Evolutionary conservation across 2,888 invertebrate species (phyloP).

Genomic region (Epistrophella euchroma): DNA sequence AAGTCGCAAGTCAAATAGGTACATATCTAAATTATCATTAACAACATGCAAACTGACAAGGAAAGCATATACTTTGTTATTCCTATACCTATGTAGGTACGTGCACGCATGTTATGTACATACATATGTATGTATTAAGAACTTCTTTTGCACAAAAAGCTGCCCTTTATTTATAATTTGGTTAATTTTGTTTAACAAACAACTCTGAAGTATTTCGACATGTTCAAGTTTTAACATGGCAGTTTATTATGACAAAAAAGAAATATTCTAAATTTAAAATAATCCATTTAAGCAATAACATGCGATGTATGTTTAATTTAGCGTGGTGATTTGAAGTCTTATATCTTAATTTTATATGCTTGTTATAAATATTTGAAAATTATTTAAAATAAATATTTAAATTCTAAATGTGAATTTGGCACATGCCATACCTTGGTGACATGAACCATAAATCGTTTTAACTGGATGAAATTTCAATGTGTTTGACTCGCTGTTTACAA

Average conservation of each 20-base stretch:
- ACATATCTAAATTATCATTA: no score
- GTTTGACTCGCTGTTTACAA: slow-evolving; percentile 10
- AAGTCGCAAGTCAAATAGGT: no score
- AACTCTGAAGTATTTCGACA: background rate
- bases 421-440: background rate
- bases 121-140: no score
- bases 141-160: background rate
- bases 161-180: background rate
- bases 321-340: background rate
- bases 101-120: no score
- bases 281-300: background rate
- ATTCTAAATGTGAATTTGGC: background rate
- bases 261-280: background rate
- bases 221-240: background rate
- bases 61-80: no score
- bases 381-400: background rate
- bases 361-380: background rate
- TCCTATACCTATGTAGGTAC: no score
- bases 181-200: background rate
- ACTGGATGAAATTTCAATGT: slow-evolving; percentile 7
- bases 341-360: background rate
- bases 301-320: background rate
- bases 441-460: background rate
- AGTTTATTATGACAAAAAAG: background rate
- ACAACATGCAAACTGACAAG: no score